Percentiles rank a stretch among this genome's conserved stretches.
Conservation (phyloP, 2,113 vertebrate species). For the Corythaeola cristata region DNA sequence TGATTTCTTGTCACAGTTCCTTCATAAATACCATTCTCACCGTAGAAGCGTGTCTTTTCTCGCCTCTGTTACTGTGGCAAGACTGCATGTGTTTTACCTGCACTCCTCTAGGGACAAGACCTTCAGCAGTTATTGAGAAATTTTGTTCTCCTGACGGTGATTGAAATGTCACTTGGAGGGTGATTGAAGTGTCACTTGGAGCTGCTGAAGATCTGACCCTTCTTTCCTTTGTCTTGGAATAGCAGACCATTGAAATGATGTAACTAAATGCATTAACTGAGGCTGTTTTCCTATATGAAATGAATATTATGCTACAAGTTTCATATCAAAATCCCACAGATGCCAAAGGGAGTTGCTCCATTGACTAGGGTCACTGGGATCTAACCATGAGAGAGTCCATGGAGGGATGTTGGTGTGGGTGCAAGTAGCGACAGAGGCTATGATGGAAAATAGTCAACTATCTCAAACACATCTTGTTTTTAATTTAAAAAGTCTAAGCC, state of each 20-base stretch:
- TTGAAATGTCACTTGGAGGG: neutral
- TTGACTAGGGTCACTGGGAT: neutral
- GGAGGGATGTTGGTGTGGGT: neutral
- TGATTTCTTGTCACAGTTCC: neutral
- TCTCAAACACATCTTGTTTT: neutral
- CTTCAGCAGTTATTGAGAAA: neutral
- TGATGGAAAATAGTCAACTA: neutral
- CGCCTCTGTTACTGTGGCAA: neutral
- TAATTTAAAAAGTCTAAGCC: neutral
- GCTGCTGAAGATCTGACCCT: neutral
- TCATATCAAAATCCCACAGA: neutral
- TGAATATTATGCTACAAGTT: neutral
- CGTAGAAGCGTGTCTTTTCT: neutral
- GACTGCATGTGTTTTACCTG: neutral
- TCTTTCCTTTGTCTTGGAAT: neutral
- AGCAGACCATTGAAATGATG: neutral
- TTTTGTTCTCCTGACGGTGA: neutral
- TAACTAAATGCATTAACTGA: neutral
- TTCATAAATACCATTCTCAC: neutral
- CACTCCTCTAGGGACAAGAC: neutral
- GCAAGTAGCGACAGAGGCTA: neutral
- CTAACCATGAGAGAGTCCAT: neutral
- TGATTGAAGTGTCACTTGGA: neutral
- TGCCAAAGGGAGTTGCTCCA: neutral
- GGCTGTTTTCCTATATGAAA: neutral